Percentiles rank a stretch among this genome's conserved stretches.
phyloP scores from a whole-genome alignment of 1,140 invertebrate genomes.

The Drosophila bocki region DNA sequence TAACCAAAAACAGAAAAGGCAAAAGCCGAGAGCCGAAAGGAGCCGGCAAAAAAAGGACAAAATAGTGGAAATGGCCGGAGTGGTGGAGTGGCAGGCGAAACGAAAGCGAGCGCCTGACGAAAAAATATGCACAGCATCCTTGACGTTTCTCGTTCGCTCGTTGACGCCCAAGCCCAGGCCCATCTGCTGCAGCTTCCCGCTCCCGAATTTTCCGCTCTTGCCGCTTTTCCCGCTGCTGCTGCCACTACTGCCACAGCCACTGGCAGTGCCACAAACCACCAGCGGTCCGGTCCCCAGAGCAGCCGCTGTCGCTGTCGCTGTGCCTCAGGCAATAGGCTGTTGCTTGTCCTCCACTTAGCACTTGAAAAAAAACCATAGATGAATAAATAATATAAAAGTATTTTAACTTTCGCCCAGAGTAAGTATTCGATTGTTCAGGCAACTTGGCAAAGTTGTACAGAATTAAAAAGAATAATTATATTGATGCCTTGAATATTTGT shows the following conservation, averaged over 20 bases:
- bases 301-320: constrained; percentile 41
- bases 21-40: constrained; percentile 39
- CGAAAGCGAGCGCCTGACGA: constrained; percentile 54
- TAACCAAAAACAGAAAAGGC: constrained; percentile 59
- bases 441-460: background rate
- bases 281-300: constrained; percentile 44
- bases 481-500: too few species aligned
- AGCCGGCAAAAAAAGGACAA: constrained; percentile 37
- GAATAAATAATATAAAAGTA: background rate
- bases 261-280: constrained; percentile 34
- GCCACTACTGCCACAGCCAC: constrained; percentile 1
- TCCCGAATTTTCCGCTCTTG: constrained; percentile 9
- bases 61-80: constrained; percentile 24
- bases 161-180: constrained; percentile 64
- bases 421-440: too few species aligned
- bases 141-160: constrained; percentile 78
- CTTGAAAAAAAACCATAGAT: constrained; percentile 11
- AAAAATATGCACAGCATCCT: constrained; percentile 76
- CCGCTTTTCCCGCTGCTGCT: background rate
- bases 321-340: constrained; percentile 42
- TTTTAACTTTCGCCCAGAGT: background rate
- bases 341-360: constrained; percentile 31
- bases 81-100: constrained; percentile 54
- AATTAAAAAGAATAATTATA: background rate
- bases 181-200: constrained; percentile 18